Evolutionary conservation across 1,140 invertebrate species (phyloP), one percentile per base, ranked within the genome.

Genomic region (Pseudomyrmex dendroicus): DNA sequence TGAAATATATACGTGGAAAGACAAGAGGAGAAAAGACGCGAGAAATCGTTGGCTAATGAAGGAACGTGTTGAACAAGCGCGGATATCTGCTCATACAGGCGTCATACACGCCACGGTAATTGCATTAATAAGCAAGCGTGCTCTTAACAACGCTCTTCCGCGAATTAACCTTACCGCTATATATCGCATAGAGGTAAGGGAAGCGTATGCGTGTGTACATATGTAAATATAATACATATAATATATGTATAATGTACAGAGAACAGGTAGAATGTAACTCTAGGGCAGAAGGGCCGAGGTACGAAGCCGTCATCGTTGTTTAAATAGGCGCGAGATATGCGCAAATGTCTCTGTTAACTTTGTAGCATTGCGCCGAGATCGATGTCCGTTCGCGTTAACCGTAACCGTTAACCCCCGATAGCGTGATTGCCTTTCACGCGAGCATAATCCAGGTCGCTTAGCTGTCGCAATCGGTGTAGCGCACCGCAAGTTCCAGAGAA

Each of bases 51-150:
- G 17, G 73, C 22, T 83, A 77, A 83, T 64, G 62, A 83, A 76
- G 35, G n/a, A 74, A 76, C 62, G 52, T 57, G 62, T 66, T 74
- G 17, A 74, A 73, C 25, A 82, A 82, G 72, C 46, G 62, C 52
- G 15, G 20, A 61, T 66, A 64, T 59, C 73, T 57, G 20, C 44
- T 57, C 17, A 35, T 66, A 83, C 3, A n/a, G 52, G 73, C 48
- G 35, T 76, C 78, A 64, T 62, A 63, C 78, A 82, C 57, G 78
- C 78, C 64, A 57, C 56, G 67, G 22, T 87, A 87, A 87, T 87
- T 87, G 86, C 84, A 85, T 83, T 85, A 85, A 87, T 85, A 85
- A 85, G 82, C 68, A 82, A 68, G 35, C 66, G 50, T 50, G 73
- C 22, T 22, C 64, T 54, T 85, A 82, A 83, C 73, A 68, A 87